phyloP scores from a whole-genome alignment of 2,888 invertebrate genomes.

The Vesta saturnalis region DNA sequence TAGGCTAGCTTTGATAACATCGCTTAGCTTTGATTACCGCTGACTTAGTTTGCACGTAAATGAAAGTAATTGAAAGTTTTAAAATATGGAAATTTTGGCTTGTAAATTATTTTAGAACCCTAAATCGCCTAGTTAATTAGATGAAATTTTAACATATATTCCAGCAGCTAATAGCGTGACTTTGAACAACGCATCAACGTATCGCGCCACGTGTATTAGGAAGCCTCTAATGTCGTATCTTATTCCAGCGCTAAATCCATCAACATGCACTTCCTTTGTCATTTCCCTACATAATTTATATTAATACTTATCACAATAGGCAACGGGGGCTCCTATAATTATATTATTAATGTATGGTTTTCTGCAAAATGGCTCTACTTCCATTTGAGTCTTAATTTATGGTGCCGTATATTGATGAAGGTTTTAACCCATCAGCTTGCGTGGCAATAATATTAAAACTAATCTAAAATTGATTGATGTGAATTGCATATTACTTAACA shows the following conservation, averaged over 20 bases:
- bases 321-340: constrained; percentile 22
- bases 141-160: constrained; percentile 34
- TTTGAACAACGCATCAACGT: constrained; percentile 26
- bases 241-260: constrained; percentile 34
- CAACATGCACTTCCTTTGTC: constrained; percentile 35
- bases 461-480: constrained; percentile 54
- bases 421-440: constrained; percentile 31
- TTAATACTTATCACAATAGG: constrained; percentile 27
- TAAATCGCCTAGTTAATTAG: constrained; percentile 22
- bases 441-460: constrained; percentile 50
- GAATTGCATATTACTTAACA: constrained; percentile 53
- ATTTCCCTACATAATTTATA: constrained; percentile 30
- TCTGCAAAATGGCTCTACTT: constrained; percentile 22
- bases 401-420: constrained; percentile 39
- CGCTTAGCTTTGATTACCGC: neutral
- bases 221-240: constrained; percentile 32
- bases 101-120: neutral
- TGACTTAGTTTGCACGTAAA: neutral
- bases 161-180: constrained; percentile 34
- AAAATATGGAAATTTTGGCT: neutral
- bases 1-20: neutral
- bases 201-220: constrained; percentile 32
- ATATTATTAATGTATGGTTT: constrained; percentile 25
- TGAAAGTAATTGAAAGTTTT: neutral
- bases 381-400: constrained; percentile 29